phyloP scores from a whole-genome alignment of 1,140 invertebrate species.

The Drosophila prosaltans region DNA sequence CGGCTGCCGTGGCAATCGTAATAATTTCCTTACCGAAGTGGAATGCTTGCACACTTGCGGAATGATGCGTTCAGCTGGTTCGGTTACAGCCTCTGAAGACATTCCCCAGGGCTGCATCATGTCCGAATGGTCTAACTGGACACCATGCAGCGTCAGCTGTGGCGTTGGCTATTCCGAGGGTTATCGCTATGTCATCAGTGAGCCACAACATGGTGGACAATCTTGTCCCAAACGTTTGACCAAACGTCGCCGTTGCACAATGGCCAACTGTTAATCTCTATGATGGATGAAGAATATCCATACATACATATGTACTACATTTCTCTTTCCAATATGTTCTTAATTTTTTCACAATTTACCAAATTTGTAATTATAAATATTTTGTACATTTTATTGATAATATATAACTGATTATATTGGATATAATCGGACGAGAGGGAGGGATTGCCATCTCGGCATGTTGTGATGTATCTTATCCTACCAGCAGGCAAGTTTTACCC shows the following conservation, averaged over 20 bases:
- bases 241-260: slow-evolving; percentile 84
- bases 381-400: neutral
- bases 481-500: too few relatives aligned
- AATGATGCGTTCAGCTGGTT: slow-evolving; percentile 23
- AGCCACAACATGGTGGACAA: slow-evolving; percentile 88
- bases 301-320: too few relatives aligned
- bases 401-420: neutral
- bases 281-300: neutral
- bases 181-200: slow-evolving; percentile 82
- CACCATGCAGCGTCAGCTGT: slow-evolving; percentile 89
- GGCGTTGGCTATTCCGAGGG: slow-evolving; percentile 69
- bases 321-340: too few relatives aligned
- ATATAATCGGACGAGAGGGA: neutral
- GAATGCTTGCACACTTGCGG: slow-evolving; percentile 91
- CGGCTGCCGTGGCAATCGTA: slow-evolving; percentile 94
- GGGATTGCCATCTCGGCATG: too few relatives aligned
- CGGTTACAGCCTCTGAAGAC: slow-evolving; percentile 1
- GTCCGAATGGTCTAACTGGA: slow-evolving; percentile 90
- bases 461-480: too few relatives aligned
- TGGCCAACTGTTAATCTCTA: slow-evolving; percentile 41
- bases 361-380: neutral
- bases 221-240: slow-evolving; percentile 86
- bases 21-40: slow-evolving; percentile 91
- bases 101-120: slow-evolving; percentile 87
- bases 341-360: neutral